Base-by-base conservation (phyloP, 2,113 vertebrate species). In the Saccopteryx leptura region DNA sequence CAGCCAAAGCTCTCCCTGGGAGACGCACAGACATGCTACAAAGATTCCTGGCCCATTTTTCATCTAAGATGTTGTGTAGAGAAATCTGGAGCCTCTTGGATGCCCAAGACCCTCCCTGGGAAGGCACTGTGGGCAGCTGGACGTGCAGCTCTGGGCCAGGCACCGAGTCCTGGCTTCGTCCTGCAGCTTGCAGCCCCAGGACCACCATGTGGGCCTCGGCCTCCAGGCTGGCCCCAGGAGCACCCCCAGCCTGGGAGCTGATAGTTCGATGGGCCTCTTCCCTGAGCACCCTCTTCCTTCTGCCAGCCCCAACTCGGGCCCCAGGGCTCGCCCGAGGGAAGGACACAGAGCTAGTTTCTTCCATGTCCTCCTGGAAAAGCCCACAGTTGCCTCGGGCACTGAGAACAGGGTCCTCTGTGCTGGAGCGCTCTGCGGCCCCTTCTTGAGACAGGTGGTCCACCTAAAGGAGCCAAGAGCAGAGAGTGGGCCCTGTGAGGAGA, bases 401-500 rank as follows among this genome's bases (percentile, higher is more conserved):
- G 50, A 69, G n/a, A 48, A 31, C 17, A 7, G 60, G 18, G 39
- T 91, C n/a, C 13, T 69, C 74, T 28, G 68, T 8, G 19, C 58
- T 2, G 21, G 58, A 60, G 54, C 21, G 54, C 7, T 19, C 89
- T 23, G 31, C 7, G 14, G 24, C 21, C 4, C 10, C 54, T 28
- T 80, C 83, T 61, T 84, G 83, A 71, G 90, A 72, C 92, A 93
- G 66, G 78, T 23, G 79, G 71, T 56, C 52, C 48, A 15, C 93
- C 56, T 52, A 31, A 6, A 60, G 5, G 46, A 31, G 28, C n/a
- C 65, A 18, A 46, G 21, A 52, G 76, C 23, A 39, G 13, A 78
- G 24, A 0, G 2, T 1, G 52, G 65, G 39, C 82, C 69, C 91
- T 88, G 54, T 7, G 52, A 71, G 28, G 86, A 82, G 66, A 66